A percentile compares a stretch with the other conserved stretches of the same genome.
Conservation (phyloP, 2,888 invertebrate species). For the Diarsia rubi region DNA sequence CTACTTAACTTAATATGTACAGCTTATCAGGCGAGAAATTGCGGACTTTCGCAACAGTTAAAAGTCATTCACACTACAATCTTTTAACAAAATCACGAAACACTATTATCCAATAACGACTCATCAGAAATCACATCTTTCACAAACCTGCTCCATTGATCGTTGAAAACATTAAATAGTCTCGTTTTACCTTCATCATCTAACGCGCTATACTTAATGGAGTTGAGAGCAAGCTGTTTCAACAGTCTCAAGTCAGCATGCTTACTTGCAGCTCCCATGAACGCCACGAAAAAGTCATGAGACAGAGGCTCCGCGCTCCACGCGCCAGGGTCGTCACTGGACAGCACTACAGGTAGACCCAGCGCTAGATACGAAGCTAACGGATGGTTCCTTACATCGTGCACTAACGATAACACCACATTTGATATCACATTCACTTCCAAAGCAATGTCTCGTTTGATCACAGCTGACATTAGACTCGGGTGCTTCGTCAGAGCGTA, state of each 20-base stretch:
- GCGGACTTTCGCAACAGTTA: not conserved
- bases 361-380: slow-evolving; percentile 92
- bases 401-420: slow-evolving; percentile 93
- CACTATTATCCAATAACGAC: slow-evolving; percentile 8
- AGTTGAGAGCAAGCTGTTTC: slow-evolving; percentile 94
- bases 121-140: slow-evolving; percentile 67
- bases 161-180: slow-evolving; percentile 73
- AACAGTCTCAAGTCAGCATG: slow-evolving; percentile 93
- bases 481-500: slow-evolving; percentile 95
- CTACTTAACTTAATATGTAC: slow-evolving; percentile 8
- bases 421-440: slow-evolving; percentile 96
- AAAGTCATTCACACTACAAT: slow-evolving; percentile 6
- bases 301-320: slow-evolving; percentile 94
- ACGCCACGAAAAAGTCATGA: slow-evolving; percentile 95
- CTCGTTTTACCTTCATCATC: slow-evolving; percentile 72
- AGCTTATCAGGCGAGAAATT: not conserved
- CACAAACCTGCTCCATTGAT: slow-evolving; percentile 81
- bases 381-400: slow-evolving; percentile 95
- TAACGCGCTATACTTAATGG: slow-evolving; percentile 92
- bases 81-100: slow-evolving; percentile 1
- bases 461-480: slow-evolving; percentile 89
- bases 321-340: slow-evolving; percentile 95
- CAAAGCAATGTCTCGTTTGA: slow-evolving; percentile 92
- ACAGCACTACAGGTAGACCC: slow-evolving; percentile 93
- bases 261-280: slow-evolving; percentile 93